Percentiles rank a stretch among this genome's conserved stretches.
Evolutionary conservation across 2,888 invertebrate genomes (phyloP).

Genomic region (Mythimna impura): DNA sequence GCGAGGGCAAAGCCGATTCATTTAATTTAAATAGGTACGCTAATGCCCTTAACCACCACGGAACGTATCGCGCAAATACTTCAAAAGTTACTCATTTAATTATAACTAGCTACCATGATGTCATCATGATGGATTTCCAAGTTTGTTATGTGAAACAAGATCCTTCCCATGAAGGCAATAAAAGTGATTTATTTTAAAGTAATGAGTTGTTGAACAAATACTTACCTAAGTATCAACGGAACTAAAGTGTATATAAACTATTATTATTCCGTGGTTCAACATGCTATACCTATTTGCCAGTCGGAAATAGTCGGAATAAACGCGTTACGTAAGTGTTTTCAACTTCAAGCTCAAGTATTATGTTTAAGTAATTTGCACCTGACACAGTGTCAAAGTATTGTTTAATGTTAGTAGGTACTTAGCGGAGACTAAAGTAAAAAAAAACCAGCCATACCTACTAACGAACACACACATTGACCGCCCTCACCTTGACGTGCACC

Average conservation of each 20-base stretch:
- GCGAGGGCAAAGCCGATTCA: constrained; percentile 28
- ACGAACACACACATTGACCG: constrained; percentile 22
- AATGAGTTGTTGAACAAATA: not conserved
- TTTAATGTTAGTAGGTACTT: constrained; percentile 12
- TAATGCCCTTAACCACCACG: constrained; percentile 18
- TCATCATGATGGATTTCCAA: constrained; percentile 24
- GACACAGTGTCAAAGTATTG: constrained; percentile 21
- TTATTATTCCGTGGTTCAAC: constrained; percentile 1
- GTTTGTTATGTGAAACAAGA: constrained; percentile 10
- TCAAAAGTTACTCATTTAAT: constrained; percentile 25
- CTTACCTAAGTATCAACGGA: not conserved
- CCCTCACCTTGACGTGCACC: constrained; percentile 46
- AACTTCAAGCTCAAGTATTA: constrained; percentile 6
- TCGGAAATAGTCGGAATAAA: not conserved
- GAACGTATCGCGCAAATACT: constrained; percentile 8
- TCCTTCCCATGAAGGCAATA: not conserved
- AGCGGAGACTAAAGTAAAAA: constrained; percentile 6
- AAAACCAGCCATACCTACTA: not conserved
- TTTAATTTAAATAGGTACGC: constrained; percentile 38
- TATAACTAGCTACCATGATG: constrained; percentile 27
- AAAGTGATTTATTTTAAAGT: constrained; percentile 15
- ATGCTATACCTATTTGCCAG: not conserved
- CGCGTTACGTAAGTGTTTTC: constrained; percentile 10
- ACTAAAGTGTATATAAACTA: not conserved
- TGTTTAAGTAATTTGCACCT: constrained; percentile 1